Evolutionary conservation across 1,140 invertebrate species (phyloP), one percentile per base, ranked within the genome.

Genomic region (Diorhabda sublineata): DNA sequence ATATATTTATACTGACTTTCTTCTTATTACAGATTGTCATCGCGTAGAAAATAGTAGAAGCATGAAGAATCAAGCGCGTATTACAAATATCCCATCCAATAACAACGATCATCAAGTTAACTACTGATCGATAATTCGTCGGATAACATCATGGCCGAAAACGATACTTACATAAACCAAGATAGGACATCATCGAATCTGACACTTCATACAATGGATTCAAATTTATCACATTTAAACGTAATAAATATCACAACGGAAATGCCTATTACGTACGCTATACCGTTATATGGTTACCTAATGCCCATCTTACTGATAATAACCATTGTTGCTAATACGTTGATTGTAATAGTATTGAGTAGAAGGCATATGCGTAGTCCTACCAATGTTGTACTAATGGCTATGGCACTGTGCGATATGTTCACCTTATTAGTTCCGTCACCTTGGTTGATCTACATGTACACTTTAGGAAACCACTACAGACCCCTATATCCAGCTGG

Each of bases 401-500:
- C 91, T 3, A 97, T 98, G 94, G 95, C 96, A 0, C 85, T 98
- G 2, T 93, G 92, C 69, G 95, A 98, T 83, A 91, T 96, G 87
- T 89, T 97, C 77, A 97, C 95, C 0, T 88, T 97, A 73, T 84
- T 96, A 11, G 70, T 76, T 59, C 93, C 94, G 1, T 88, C 93
- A 2, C 94, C 94, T 0, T 92, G 92, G 85, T 83, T 94, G 7
- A 89, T 95, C 78, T 95, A 96, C 81, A 93, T 96, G 88, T 96
- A 94, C 83, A 93, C 92, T 4, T 89, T 96, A 68, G 91, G 92
- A 43, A 91, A 95, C 81, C 91, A 95, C 76, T 88, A 89, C 78
- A 90, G 91, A 77, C 90, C 91, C 0, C 78, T 94, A 68, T 86
- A 86, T 71, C 91, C 92, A 2, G 84, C 89, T 0, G 84, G 86